Base-by-base conservation (phyloP, 2,888 invertebrate species). In the Azorinus chamasolen region DNA sequence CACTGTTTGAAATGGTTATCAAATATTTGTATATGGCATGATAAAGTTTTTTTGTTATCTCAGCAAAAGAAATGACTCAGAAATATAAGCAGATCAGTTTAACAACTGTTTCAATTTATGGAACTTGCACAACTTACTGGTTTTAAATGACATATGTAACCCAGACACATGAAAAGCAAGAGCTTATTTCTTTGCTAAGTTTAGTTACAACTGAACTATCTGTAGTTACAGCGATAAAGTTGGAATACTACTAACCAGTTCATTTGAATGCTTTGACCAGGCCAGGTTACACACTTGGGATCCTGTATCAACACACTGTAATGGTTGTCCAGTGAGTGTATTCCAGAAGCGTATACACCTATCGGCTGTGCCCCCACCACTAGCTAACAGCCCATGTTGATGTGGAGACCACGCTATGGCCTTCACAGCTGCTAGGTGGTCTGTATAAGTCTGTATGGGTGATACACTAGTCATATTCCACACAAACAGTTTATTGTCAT, bases 401-500 rank as follows among this genome's bases (percentile, higher is more conserved):
- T 99, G 99, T 0, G 99, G 99, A 1, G 98, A 99, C 99, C 99
- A 99, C 24, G 99, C 98, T 85, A 99, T 98, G 0, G 99, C 99
- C 94, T 99, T 99, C n/a, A 92, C 92, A 1, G 92, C 99, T 0
- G 99, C 99, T 93, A 97, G 95, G 94, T 99, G 99, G 86, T 99
- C 97, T 0, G 97, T 97, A 93, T 99, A 99, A 2, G 97, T 98
- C 93, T 99, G 98, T 63, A 98, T 96, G 0, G 99, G 98, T 12
- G 84, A 85, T 24, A 85, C 74, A 76, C 86, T 90, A 24, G 87
- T 89, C 94, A 97, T 95, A 91, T 95, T 95, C 98, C 98, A 98
- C 8, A 98, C 97, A 93, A 97, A 96, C 61, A 98, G 94, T 89
- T 97, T 96, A 94, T 98, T 98, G 94, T 99, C 99, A 93, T 99